Evolutionary conservation across 2,888 invertebrate species (phyloP).

Genomic region (Parelbella ahira): DNA sequence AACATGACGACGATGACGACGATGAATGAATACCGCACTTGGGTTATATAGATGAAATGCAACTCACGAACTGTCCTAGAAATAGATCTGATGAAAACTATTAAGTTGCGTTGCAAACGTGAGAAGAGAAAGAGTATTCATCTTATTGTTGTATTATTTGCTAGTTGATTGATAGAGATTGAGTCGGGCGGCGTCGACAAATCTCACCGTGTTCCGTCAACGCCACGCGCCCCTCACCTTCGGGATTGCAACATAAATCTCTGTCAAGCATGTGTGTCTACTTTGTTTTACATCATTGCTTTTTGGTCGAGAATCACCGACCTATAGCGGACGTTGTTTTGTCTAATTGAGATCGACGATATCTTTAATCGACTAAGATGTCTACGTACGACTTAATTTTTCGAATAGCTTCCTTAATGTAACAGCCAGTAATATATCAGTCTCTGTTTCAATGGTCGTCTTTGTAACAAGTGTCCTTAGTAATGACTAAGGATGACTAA

Average conservation of each 20-base stretch:
- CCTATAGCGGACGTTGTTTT: slow-evolving; percentile 4
- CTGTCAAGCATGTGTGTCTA: slow-evolving; percentile 37
- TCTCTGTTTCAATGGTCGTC: too few species aligned
- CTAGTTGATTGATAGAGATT: slow-evolving; percentile 17
- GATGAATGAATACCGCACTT: too few species aligned
- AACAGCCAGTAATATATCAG: too few species aligned
- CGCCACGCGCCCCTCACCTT: slow-evolving; percentile 49
- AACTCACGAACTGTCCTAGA: too few species aligned
- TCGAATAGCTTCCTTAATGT: too few species aligned
- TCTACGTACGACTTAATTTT: too few species aligned
- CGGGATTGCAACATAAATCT: slow-evolving; percentile 61
- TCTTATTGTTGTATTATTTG: slow-evolving; percentile 2
- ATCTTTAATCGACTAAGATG: neutral
- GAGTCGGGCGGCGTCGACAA: slow-evolving; percentile 8
- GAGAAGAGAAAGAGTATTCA: neutral
- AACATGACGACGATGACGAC: too few species aligned
- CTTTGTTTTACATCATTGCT: slow-evolving; percentile 10
- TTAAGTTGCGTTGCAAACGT: neutral
- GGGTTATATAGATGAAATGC: too few species aligned
- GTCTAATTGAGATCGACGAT: slow-evolving; percentile 3
- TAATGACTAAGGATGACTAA: too few species aligned
- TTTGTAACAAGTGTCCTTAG: too few species aligned
- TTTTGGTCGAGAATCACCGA: slow-evolving; percentile 6
- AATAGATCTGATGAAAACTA: too few species aligned
- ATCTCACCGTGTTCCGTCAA: slow-evolving; percentile 24